A percentile compares a stretch with the other conserved stretches of the same genome.
Conservation (phyloP, 2,113 vertebrate species). For the Aegotheles bennettii region DNA sequence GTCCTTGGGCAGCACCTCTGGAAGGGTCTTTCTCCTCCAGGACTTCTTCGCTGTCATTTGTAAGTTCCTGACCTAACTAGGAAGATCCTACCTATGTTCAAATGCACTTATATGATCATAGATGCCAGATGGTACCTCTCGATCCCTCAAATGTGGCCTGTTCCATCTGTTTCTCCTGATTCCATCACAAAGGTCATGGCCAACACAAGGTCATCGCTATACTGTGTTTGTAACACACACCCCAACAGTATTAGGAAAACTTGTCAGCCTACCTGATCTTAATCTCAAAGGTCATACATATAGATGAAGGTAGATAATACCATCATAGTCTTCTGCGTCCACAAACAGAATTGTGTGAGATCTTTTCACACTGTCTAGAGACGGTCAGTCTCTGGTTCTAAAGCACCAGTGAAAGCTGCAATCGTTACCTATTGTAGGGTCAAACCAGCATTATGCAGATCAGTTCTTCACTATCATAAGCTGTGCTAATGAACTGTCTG, state of each 20-base stretch:
- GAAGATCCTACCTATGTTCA: background rate
- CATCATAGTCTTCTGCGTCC: background rate
- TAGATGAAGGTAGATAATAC: background rate
- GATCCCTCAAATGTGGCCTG: background rate
- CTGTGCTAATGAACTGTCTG: background rate
- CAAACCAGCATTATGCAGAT: background rate
- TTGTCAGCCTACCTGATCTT: background rate
- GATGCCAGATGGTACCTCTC: background rate
- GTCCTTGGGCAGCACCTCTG: background rate
- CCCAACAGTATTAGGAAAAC: background rate
- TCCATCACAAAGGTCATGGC: background rate
- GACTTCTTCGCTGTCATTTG: background rate
- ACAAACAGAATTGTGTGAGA: background rate
- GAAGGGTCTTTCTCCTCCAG: background rate
- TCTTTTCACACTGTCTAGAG: background rate
- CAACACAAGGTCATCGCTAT: background rate
- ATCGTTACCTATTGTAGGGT: background rate
- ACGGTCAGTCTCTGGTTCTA: background rate
- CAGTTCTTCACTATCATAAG: background rate
- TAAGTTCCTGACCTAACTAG: background rate
- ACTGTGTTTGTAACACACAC: background rate
- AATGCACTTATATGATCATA: background rate
- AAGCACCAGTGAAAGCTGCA: background rate
- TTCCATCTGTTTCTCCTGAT: background rate
- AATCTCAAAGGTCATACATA: background rate